Evolutionary conservation across 2,113 vertebrate genomes (phyloP).

Genomic region (Stegastes partitus): DNA sequence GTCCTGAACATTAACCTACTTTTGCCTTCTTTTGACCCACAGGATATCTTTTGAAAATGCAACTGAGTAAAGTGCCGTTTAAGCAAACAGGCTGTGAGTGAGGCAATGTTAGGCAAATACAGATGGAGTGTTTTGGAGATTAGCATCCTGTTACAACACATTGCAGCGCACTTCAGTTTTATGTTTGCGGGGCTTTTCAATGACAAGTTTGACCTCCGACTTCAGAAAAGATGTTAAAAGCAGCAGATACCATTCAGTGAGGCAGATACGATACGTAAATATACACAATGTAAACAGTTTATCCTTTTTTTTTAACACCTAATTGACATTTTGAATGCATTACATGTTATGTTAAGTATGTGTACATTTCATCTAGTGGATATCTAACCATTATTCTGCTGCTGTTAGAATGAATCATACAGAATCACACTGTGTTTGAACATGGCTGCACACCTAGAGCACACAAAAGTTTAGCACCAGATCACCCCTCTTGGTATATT

Average conservation of each 20-base stretch:
- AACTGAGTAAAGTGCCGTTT: slow-evolving; percentile 51
- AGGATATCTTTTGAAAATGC: slow-evolving; percentile 42
- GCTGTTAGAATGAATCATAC: slow-evolving; percentile 5
- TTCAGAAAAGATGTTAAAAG: slow-evolving; percentile 65
- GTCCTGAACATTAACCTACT: slow-evolving; percentile 30
- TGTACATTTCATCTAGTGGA: not conserved
- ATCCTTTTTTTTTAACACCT: not conserved
- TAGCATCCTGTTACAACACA: slow-evolving; percentile 77
- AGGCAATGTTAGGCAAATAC: slow-evolving; percentile 77
- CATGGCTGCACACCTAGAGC: too few relatives aligned
- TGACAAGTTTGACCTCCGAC: slow-evolving; percentile 70
- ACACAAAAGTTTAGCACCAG: too few relatives aligned
- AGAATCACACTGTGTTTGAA: not conserved
- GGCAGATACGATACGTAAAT: slow-evolving; percentile 56
- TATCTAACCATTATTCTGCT: not conserved
- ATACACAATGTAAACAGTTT: slow-evolving; percentile 46
- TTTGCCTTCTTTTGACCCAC: slow-evolving; percentile 35
- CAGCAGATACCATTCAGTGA: slow-evolving; percentile 54
- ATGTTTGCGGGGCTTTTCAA: slow-evolving; percentile 68
- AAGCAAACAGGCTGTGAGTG: slow-evolving; percentile 66
- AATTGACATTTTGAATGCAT: not conserved
- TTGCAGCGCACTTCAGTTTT: slow-evolving; percentile 54
- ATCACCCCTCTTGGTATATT: slow-evolving; percentile 35
- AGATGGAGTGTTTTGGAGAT: slow-evolving; percentile 76
- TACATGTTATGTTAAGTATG: not conserved